These are phyloP conservation scores for Rhinolophus sinicus DNA, from an alignment of 2,113 vertebrate species.

Conservation along the genomic window DNA sequence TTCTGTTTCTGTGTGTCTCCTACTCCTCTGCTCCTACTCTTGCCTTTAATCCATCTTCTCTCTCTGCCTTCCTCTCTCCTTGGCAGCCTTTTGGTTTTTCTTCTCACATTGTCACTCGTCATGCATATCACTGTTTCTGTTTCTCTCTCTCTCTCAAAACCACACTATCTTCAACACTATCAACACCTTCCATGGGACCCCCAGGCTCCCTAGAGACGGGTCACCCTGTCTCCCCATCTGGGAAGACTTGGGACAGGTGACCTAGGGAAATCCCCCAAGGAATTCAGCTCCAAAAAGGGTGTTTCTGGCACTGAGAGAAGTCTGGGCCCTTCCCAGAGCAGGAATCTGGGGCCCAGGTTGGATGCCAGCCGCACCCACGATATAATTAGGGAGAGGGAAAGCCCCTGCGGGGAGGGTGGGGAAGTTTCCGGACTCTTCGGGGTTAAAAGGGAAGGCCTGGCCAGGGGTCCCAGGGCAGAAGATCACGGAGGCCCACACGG, in stretches of 20 bases:
- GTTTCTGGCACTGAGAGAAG: slow-evolving; percentile 39
- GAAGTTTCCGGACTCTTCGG: slow-evolving; percentile 61
- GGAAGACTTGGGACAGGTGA: background rate
- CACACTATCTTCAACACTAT: background rate
- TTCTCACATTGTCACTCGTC: background rate
- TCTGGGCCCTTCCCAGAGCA: slow-evolving; percentile 66
- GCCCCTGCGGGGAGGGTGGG: slow-evolving; percentile 36
- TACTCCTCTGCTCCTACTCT: background rate
- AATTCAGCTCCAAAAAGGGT: background rate
- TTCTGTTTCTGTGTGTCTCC: background rate
- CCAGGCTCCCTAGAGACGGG: background rate
- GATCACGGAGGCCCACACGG: background rate
- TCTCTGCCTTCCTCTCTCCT: background rate
- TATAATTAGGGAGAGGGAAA: slow-evolving; percentile 71
- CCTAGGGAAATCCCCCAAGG: background rate
- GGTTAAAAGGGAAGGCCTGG: slow-evolving; percentile 73
- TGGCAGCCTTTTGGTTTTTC: background rate
- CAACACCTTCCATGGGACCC: too few species aligned
- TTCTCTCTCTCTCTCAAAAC: background rate
- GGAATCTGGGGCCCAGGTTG: slow-evolving; percentile 75
- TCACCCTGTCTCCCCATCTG: background rate
- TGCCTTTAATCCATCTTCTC: background rate
- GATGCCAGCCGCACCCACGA: slow-evolving; percentile 68
- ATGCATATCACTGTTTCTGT: background rate
- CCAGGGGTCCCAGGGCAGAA: slow-evolving; percentile 65